A percentile compares a stretch with the other conserved stretches of the same genome.
Conservation (phyloP, 1,140 invertebrate genomes). For the Drosophila grimshawi region DNA sequence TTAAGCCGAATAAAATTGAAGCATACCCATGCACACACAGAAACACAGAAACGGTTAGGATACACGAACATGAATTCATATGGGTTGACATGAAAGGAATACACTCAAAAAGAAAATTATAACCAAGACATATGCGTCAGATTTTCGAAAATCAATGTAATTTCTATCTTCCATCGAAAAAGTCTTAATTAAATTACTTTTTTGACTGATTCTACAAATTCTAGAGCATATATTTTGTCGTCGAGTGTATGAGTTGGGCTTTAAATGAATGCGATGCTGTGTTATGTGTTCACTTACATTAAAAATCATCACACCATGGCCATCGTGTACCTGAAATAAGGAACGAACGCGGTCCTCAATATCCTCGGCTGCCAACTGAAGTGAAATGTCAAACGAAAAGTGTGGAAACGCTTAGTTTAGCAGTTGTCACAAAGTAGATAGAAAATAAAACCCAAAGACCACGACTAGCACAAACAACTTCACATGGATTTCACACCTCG, state of each 20-base stretch:
- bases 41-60: slow-evolving; percentile 49
- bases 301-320: slow-evolving; percentile 62
- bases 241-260: background rate
- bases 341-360: slow-evolving; percentile 40
- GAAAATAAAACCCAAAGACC: slow-evolving; percentile 9
- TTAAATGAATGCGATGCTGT: background rate
- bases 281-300: slow-evolving; percentile 62
- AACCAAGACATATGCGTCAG: too few species aligned
- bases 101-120: background rate
- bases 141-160: too few species aligned
- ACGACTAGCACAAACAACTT: slow-evolving; percentile 28
- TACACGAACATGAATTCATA: slow-evolving; percentile 10
- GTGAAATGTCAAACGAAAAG: slow-evolving; percentile 50
- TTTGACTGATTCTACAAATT: too few species aligned
- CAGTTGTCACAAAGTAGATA: slow-evolving; percentile 17
- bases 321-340: slow-evolving; percentile 56
- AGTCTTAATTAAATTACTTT: too few species aligned
- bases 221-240: too few species aligned
- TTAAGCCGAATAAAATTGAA: slow-evolving; percentile 30
- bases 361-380: slow-evolving; percentile 59
- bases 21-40: slow-evolving; percentile 47
- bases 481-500: slow-evolving; percentile 35
- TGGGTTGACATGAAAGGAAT: background rate
- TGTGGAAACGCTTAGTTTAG: slow-evolving; percentile 58
- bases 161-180: too few species aligned